Conservation (phyloP, 2,888 invertebrate genomes). For the Labia minor region DNA sequence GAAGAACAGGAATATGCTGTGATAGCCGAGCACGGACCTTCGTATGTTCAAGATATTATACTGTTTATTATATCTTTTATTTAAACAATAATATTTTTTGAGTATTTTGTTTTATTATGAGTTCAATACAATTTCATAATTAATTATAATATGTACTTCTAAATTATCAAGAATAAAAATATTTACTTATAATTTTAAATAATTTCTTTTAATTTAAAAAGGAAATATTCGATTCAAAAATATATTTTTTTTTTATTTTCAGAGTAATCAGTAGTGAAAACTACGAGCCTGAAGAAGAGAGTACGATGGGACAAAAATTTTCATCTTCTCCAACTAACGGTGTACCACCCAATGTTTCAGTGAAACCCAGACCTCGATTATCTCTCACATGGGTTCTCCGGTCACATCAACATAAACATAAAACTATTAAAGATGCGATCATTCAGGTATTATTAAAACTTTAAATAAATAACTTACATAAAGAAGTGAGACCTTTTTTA, state of each 20-base stretch:
- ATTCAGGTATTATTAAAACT: background rate
- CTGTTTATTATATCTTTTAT: background rate
- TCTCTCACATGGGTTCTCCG: conserved; percentile 62
- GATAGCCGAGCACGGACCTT: conserved; percentile 19
- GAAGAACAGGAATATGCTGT: conserved; percentile 19
- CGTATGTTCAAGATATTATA: background rate
- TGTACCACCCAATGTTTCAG: conserved; percentile 26
- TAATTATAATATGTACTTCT: too few species aligned
- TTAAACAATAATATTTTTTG: too few species aligned
- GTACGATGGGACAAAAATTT: conserved; percentile 34
- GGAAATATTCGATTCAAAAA: too few species aligned
- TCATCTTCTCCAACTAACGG: conserved; percentile 30
- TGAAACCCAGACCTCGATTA: conserved; percentile 47
- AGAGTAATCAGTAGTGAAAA: conserved; percentile 7
- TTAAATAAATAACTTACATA: too few species aligned
- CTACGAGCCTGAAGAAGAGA: conserved; percentile 17
- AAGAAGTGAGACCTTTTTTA: too few species aligned
- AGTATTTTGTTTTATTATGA: too few species aligned
- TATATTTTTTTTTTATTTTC: too few species aligned
- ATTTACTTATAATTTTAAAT: too few species aligned
- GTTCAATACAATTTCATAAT: too few species aligned
- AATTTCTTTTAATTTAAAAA: too few species aligned
- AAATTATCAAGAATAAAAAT: too few species aligned
- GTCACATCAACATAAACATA: conserved; percentile 20
- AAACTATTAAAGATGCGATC: background rate